phyloP scores from a whole-genome alignment of 1,140 invertebrate species.

The Euura saliciscinereae region DNA sequence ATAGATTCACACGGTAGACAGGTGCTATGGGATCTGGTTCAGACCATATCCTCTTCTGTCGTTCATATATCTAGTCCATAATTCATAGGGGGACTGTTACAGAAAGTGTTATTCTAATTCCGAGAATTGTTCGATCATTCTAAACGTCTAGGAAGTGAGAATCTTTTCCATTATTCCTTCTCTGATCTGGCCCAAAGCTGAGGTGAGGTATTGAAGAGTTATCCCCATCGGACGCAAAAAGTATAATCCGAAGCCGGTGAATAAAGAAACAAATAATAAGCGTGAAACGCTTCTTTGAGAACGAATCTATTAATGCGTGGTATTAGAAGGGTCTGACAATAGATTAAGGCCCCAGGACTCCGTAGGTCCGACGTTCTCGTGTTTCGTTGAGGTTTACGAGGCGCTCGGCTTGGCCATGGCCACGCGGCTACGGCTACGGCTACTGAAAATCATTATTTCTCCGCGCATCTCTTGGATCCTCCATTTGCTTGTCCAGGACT shows the following conservation, averaged over 20 bases:
- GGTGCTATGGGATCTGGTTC: neutral
- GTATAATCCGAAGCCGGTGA: neutral
- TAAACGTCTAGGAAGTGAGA: too few species aligned
- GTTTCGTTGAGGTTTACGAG: neutral
- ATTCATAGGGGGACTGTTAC: too few species aligned
- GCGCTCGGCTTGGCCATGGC: neutral
- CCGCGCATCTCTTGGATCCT: neutral
- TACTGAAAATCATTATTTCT: conserved; percentile 7
- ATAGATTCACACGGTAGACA: neutral
- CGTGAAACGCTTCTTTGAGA: neutral
- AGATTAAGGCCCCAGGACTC: neutral
- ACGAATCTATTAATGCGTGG: neutral
- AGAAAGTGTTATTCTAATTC: too few species aligned
- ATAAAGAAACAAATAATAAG: neutral
- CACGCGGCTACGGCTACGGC: neutral
- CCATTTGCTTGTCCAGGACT: neutral
- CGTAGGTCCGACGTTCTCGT: neutral
- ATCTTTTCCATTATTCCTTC: too few species aligned
- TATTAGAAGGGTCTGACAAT: neutral
- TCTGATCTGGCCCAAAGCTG: too few species aligned
- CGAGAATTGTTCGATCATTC: too few species aligned
- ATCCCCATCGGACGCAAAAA: neutral
- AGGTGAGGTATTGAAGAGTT: neutral
- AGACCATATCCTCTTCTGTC: neutral
- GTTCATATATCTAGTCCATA: too few species aligned